Conservation (phyloP, 2,113 vertebrate genomes). For the Nothoprocta pentlandii region DNA sequence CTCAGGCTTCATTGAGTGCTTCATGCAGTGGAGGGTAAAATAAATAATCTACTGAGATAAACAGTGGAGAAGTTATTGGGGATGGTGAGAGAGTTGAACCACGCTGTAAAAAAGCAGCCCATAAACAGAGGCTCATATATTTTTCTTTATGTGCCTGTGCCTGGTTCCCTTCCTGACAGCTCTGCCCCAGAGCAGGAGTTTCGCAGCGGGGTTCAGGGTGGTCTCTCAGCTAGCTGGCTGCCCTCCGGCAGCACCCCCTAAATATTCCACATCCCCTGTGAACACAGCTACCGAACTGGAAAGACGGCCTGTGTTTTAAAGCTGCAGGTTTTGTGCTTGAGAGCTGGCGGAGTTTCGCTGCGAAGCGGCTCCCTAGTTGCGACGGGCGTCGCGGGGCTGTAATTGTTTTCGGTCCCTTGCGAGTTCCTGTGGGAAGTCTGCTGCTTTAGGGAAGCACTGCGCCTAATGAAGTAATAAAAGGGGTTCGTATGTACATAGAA, state of each 20-base stretch:
- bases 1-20: conserved; percentile 21
- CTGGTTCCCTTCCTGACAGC: neutral
- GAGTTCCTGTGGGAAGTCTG: neutral
- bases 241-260: neutral
- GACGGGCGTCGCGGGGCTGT: neutral
- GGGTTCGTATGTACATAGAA: neutral
- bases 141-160: conserved; percentile 14
- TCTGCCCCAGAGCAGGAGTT: neutral
- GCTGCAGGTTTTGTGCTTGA: neutral
- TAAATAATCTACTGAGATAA: conserved; percentile 32
- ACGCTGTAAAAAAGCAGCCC: neutral
- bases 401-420: neutral
- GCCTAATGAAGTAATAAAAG: neutral
- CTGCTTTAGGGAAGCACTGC: neutral
- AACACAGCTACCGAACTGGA: neutral
- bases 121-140: conserved; percentile 34
- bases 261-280: neutral
- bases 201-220: neutral
- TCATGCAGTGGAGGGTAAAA: conserved; percentile 22
- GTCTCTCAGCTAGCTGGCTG: neutral
- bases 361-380: neutral
- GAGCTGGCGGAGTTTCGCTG: neutral
- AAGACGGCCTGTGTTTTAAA: neutral
- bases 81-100: neutral
- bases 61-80: conserved; percentile 5